These are phyloP conservation scores for Hexactinellida sp. DNA, from an alignment of 37 sponge, comb jelly and placozoan genomes.

Conservation along the genomic window DNA sequence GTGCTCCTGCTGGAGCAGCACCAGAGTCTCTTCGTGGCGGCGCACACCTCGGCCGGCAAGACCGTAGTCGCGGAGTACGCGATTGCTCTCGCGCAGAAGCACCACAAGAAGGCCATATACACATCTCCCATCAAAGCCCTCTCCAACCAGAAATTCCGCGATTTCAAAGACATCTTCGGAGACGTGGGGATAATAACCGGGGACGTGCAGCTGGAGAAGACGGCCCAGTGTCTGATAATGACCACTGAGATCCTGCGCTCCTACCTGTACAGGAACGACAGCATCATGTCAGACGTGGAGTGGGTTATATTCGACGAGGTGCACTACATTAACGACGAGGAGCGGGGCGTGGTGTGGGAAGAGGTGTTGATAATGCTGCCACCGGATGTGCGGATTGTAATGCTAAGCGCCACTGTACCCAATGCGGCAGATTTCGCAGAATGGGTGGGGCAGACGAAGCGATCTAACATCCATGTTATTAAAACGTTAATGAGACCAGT, in stretches of 20 bases:
- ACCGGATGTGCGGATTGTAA: conserved; percentile 70
- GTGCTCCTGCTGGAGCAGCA: conserved; percentile 71
- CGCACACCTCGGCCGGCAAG: conserved; percentile 97
- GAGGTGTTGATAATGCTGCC: conserved; percentile 98
- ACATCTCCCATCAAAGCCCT: conserved; percentile 85
- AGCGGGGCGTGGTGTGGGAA: conserved; percentile 99
- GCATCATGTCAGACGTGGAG: conserved; percentile 88
- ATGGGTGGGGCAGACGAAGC: conserved; percentile 97
- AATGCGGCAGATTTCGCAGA: conserved; percentile 95
- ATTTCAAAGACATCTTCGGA: not conserved
- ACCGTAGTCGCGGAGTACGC: conserved; percentile 97
- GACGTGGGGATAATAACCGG: conserved; percentile 11
- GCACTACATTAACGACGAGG: conserved; percentile 81
- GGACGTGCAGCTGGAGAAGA: not conserved
- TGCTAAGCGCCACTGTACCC: conserved; percentile 95
- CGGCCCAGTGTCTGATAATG: conserved; percentile 8
- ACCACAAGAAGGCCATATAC: conserved; percentile 94
- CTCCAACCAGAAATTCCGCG: conserved; percentile 10
- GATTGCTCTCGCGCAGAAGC: conserved; percentile 70
- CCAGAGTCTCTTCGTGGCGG: conserved; percentile 84
- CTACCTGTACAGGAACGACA: conserved; percentile 82
- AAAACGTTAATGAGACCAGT: conserved; percentile 85
- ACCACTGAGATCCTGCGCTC: conserved; percentile 56
- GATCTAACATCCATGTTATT: conserved; percentile 72
- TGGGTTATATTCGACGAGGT: conserved; percentile 94